Conservation (phyloP, 2,797 vertebrate species). For the Nannoperca obscura region DNA sequence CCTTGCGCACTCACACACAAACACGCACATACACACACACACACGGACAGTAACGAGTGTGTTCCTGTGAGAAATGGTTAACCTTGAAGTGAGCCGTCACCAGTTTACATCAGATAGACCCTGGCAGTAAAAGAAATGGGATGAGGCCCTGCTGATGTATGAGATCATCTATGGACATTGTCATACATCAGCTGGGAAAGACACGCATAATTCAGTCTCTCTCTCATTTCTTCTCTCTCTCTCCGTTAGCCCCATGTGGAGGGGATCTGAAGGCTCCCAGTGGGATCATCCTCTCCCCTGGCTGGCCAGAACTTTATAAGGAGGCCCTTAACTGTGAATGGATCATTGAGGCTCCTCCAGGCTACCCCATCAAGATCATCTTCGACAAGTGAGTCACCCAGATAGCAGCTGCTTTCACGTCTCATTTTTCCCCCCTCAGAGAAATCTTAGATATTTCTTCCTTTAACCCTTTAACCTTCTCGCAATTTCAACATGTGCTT, state of each 20-base stretch:
- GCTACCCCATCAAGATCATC: conserved; percentile 99
- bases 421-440: neutral
- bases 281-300: conserved; percentile 97
- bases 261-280: conserved; percentile 95
- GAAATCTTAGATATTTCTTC: neutral
- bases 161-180: conserved; percentile 59
- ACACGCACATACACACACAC: conserved; percentile 1
- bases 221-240: conserved; percentile 22
- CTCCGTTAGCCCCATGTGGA: conserved; percentile 91
- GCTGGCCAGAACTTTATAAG: conserved; percentile 99
- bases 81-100: conserved; percentile 73
- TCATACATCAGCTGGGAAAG: conserved; percentile 67
- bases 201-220: conserved; percentile 64
- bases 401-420: conserved; percentile 4
- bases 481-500: conserved; percentile 7
- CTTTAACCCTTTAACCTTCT: neutral
- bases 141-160: conserved; percentile 65
- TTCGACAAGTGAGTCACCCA: conserved; percentile 94
- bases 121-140: conserved; percentile 67
- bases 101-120: conserved; percentile 66
- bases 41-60: conserved; percentile 12
- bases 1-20: neutral
- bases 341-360: conserved; percentile 97
- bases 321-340: conserved; percentile 98
- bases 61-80: conserved; percentile 56